Base-by-base conservation (phyloP, 2,113 vertebrate species). In the Callopanchax toddi region DNA sequence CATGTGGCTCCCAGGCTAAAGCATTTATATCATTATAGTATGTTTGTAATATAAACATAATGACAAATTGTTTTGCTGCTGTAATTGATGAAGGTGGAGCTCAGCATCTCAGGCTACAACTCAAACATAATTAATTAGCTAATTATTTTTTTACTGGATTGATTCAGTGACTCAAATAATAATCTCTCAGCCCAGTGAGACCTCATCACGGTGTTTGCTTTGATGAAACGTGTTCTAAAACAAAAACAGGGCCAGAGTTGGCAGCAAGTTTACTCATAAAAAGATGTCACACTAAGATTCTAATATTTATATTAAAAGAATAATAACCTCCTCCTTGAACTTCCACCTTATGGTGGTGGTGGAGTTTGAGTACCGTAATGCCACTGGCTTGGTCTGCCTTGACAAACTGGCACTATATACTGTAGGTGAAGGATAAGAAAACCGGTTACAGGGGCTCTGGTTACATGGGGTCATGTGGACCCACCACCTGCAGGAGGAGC, bases 111-210 rank as follows among this genome's bases (percentile, higher is more conserved):
- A 32, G 50, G 26, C 26, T 52, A 9, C 16, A 29, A 29, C 26
- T 32, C 50, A 52, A 18, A 52, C 11, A 25, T 52, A 18, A 52
- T 52, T 52, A 34, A 52, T 52, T 20, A 32, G 50, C 50, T 52
- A 29, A 52, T 52, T 52, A 34, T 29, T 18, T 52, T 49, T 34
- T 52, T n/a, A 11, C 6, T 12, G 32, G 50, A 52, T 52, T 52
- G 50, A 32, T 52, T 32, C 26, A 52, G 26, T 2, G 26, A 34
- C 26, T n/a, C 11, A 18, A 11, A 50, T 29, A 34, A 18, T 18
- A 52, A 18, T 29, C 26, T 49, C 20, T 51, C 49, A 51, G 25
- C 25, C 25, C 25, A 52, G 50, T 32, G 9, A 52, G n/a, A 49
- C 26, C 50, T 11, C 26, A 52, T 32, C 26, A 52, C 7, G 0